Conservation (phyloP, 1,140 invertebrate species). For the Microplitis demolitor region DNA sequence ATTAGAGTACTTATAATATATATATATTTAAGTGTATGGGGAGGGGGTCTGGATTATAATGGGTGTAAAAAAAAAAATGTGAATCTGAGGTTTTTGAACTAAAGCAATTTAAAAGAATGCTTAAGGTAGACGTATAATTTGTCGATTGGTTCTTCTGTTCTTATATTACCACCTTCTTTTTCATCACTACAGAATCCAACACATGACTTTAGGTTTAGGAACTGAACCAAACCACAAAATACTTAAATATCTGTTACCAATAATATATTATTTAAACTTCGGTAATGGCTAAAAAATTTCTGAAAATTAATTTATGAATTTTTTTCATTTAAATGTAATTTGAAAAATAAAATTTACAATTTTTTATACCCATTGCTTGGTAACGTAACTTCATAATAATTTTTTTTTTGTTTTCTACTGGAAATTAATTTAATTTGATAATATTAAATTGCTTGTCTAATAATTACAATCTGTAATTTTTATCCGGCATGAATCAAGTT, state of each 20-base stretch:
- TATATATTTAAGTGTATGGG: no score
- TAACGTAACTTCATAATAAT: no score
- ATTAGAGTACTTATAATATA: no score
- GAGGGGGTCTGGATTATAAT: no score
- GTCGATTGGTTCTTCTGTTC: neutral
- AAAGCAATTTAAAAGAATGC: constrained; percentile 1
- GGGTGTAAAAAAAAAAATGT: neutral
- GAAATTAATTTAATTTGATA: no score
- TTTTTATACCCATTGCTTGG: no score
- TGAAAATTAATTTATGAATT: neutral
- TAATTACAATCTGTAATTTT: no score
- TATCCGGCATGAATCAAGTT: no score
- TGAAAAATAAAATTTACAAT: no score
- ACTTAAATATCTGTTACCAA: constrained; percentile 4
- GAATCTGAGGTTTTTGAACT: constrained; percentile 9
- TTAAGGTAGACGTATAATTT: constrained; percentile 20
- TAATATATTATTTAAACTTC: neutral
- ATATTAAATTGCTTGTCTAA: no score
- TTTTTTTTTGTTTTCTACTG: no score
- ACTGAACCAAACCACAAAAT: neutral
- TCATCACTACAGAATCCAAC: neutral
- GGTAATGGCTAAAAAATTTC: no score
- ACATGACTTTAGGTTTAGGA: constrained; percentile 20
- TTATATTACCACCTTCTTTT: neutral
- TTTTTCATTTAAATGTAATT: neutral